Base-by-base conservation (phyloP, 2,113 vertebrate species). In the Cinclus cinclus region DNA sequence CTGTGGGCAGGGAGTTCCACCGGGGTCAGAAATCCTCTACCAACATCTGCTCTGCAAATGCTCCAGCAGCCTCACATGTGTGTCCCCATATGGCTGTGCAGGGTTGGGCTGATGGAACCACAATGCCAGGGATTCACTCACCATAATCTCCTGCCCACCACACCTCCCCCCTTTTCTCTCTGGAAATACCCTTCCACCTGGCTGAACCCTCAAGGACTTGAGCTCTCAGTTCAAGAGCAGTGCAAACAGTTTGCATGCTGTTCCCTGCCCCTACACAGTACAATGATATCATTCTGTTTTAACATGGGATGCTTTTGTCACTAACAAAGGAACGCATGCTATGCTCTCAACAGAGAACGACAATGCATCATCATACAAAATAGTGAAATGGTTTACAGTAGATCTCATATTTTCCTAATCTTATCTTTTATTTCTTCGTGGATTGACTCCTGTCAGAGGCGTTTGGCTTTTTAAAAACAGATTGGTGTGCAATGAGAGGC, bases 1-100 rank as follows among this genome's bases (percentile, higher is more conserved):
- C 79, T 47, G 88, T 83, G 73, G 91, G 76, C 60, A 84, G 76
- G 15, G 60, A 95, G 76, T 12, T 92, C 89, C 83, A 64, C 35
- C 0, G 17, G 76, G 89, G 92, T 92, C 83, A 90, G 68, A 90
- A 96, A 95, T 71, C 35, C 56, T 93, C 47, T 41, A 28, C 27
- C 79, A 87, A 95, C 91, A 94, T 93, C 94, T 96, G 92, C 83
- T 96, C 92, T 44, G 86, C 90, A 92, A 94, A 95, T 47, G 86
- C 27, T 92, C 21, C 71, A 33, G 71, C 59, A 77, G 85, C 50
- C 75, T 94, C 76, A 60, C 39, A 19, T 86, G 35, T 9, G 1
- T 33, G n/a, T 47, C 30, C 76, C 91, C 94, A 64, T 86, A 70
- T 75, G 96, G 96, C 76, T 56, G 53, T 0, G 47, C 64, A 59